Evolutionary conservation across 1,140 invertebrate genomes (phyloP).

Genomic region (Amyelois transitella): DNA sequence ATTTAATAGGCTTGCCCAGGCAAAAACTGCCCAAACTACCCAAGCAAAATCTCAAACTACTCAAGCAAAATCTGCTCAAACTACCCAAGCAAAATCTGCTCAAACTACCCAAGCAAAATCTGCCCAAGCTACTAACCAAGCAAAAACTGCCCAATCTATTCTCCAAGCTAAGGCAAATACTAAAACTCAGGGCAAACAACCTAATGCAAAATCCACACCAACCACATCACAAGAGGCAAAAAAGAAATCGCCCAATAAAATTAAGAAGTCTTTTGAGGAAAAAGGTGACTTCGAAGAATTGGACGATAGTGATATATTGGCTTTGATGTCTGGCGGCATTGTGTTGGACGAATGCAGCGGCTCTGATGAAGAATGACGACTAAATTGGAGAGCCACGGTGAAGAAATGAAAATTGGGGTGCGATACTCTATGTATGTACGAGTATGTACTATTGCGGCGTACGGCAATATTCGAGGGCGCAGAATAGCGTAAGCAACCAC

Average conservation of each 20-base stretch:
- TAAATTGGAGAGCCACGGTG: too few relatives aligned
- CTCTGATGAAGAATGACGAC: conserved; percentile 41
- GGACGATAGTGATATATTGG: conserved; percentile 47
- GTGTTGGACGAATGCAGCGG: conserved; percentile 53
- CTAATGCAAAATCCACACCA: neutral
- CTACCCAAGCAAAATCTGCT: neutral
- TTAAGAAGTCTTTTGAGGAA: conserved; percentile 7
- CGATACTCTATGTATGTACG: too few relatives aligned
- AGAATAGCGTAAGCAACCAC: too few relatives aligned
- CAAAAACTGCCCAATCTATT: neutral
- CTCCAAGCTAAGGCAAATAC: neutral
- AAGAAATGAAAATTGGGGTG: too few relatives aligned
- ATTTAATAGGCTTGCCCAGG: neutral
- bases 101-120: neutral
- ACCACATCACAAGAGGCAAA: neutral
- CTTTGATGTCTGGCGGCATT: conserved; percentile 46
- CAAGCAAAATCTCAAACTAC: neutral
- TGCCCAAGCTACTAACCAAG: neutral
- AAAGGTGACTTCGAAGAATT: conserved; percentile 41
- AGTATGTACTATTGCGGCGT: too few relatives aligned
- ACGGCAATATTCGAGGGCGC: too few relatives aligned
- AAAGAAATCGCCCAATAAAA: conserved; percentile 4
- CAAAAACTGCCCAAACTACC: neutral
- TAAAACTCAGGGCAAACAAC: neutral
- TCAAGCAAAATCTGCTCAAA: neutral